Evolutionary conservation across 1,140 invertebrate species (phyloP), one percentile per base, ranked within the genome.

Genomic region (Sycophila sp.): DNA sequence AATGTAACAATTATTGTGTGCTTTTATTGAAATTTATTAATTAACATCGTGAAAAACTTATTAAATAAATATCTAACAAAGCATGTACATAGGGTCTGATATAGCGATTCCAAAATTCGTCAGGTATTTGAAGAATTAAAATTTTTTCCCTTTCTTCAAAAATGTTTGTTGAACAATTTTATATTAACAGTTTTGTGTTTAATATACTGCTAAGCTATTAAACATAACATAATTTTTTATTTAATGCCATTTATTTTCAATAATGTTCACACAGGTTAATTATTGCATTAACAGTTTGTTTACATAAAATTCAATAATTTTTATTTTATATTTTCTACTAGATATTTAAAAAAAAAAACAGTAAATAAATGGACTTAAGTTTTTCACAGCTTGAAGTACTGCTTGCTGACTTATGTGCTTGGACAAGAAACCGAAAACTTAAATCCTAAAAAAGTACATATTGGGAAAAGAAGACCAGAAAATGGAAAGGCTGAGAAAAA

Each of bases 321-420:
- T 15, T 49, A 13, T 63, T 40, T 40, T 45, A 53, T 13, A 13
- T 38, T 49, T n/a, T n/a, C n/a, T 15, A 53, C 30, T n/a, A 13
- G 47, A 51, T 13, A 53, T 26, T 38, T n/a, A n/a, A n/a, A n/a
- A n/a, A 38, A 40, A 53, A 58, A 76, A 71, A 69, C 75, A 77
- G 75, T 72, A 71, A 72, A 45, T 73, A 71, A 79, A 79, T 77
- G 76, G 77, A 78, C 75, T 75, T 65, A 55, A 69, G 62, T 75
- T 68, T 73, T 73, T 80, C 72, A 74, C 76, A 78, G 72, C 71
- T 77, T 76, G 72, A 47, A 36, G 62, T 78, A n/a, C n/a, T n/a
- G n/a, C n/a, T n/a, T n/a, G n/a, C n/a, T 49, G 66, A 76, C 79
- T 80, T 80, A 78, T 49, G 28, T 65, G 51, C 71, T 78, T 77